These are phyloP conservation scores for Takifugu rubripes DNA, from an alignment of 2,797 vertebrate genomes.

Conservation along the genomic window DNA sequence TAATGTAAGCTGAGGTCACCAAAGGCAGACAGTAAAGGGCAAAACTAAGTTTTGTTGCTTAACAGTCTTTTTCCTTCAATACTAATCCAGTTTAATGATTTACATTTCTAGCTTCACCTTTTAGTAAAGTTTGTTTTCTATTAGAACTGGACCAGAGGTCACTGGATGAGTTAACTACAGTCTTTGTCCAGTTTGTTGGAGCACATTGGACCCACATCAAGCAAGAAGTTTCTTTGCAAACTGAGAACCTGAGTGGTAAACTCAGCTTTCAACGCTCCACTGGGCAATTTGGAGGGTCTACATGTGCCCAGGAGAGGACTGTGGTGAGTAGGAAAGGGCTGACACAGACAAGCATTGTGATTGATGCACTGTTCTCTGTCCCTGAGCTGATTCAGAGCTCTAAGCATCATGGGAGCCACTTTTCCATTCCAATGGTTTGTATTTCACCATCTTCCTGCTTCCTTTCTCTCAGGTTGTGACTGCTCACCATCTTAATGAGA, in stretches of 20 bases:
- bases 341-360: slow-evolving; percentile 48
- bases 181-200: too few species aligned
- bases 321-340: slow-evolving; percentile 43
- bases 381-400: slow-evolving; percentile 54
- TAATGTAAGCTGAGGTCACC: too few species aligned
- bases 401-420: slow-evolving; percentile 41
- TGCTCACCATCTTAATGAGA: slow-evolving; percentile 25
- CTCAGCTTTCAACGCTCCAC: slow-evolving; percentile 32
- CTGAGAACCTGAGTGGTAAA: slow-evolving; percentile 20
- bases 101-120: too few species aligned
- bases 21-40: too few species aligned
- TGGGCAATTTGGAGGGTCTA: slow-evolving; percentile 52
- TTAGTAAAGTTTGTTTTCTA: too few species aligned
- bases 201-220: background rate
- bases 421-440: slow-evolving; percentile 46
- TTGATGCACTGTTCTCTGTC: slow-evolving; percentile 56
- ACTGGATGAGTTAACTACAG: too few species aligned
- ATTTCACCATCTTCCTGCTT: slow-evolving; percentile 44
- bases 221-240: slow-evolving; percentile 6
- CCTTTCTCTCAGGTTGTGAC: slow-evolving; percentile 24
- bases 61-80: too few species aligned
- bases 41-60: too few species aligned
- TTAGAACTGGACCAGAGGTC: too few species aligned
- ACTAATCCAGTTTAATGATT: too few species aligned
- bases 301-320: slow-evolving; percentile 39